Evolutionary conservation across 2,113 vertebrate species (phyloP).

Genomic region (Hippocampus mohnikei): DNA sequence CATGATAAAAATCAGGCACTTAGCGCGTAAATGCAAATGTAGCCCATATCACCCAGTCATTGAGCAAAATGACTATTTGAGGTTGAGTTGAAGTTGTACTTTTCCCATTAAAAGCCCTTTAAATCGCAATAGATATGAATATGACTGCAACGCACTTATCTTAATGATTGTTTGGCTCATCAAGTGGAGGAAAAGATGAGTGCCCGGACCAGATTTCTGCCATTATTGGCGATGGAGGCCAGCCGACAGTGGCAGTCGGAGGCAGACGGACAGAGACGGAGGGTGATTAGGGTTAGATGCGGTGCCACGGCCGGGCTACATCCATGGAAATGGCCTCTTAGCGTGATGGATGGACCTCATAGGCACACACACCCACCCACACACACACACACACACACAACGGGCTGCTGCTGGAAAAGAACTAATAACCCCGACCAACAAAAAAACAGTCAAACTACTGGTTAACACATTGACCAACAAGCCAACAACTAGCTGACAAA

Average conservation of each 20-base stretch:
- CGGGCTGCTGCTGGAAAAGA: not conserved
- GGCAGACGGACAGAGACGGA: constrained; percentile 57
- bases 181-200: constrained; percentile 20
- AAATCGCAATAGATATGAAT: constrained; percentile 44
- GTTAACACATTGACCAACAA: too few relatives aligned
- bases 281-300: constrained; percentile 65
- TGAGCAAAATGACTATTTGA: not conserved
- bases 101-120: constrained; percentile 51
- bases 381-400: constrained; percentile 11
- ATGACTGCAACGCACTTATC: not conserved
- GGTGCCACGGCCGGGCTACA: constrained; percentile 58
- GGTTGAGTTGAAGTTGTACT: not conserved
- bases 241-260: constrained; percentile 43
- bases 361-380: constrained; percentile 3
- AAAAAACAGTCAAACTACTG: too few relatives aligned
- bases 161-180: constrained; percentile 14
- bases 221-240: constrained; percentile 19
- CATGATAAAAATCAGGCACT: not conserved
- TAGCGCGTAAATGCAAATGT: not conserved
- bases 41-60: constrained; percentile 3
- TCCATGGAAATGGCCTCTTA: constrained; percentile 69
- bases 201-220: constrained; percentile 8
- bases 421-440: not conserved
- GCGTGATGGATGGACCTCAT: constrained; percentile 51
- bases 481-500: not conserved